Evolutionary conservation across 2,797 vertebrate species (phyloP), one percentile per base, ranked within the genome.

Genomic region (Gymnothorax reevesii): DNA sequence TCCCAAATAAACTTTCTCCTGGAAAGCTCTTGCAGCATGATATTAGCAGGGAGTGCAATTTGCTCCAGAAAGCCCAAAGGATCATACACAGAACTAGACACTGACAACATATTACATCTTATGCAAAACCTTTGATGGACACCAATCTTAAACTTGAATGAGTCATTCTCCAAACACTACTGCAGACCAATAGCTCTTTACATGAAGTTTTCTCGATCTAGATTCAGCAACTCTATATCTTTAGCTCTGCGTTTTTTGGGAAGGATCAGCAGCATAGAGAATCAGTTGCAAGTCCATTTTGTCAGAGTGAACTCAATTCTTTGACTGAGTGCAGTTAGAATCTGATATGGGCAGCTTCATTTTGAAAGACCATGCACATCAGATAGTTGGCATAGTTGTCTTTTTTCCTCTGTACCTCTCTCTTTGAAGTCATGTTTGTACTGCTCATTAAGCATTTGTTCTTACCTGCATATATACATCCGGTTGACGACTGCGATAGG

Each of bases 201-300:
- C 55, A 57, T 20, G 22, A 83, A n/a, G 15, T 17, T 57, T 12
- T 83, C 80, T 15, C 42, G 57, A 57, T 83, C 17, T 54, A 83
- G 55, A 83, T 83, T 33, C 49, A 4, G 22, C 15, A 20, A 17
- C 55, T 83, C 57, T 52, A 55, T 8, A 10, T 55, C 80, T 57
- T 83, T 83, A 33, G 80, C 80, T 83, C 80, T 13, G 13, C 57
- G 49, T 54, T 83, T 54, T 4, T 83, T 8, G 17, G 4, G 4
- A 57, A 83, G 49, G 22, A 20, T 57, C 22, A 17, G 49, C 49
- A 83, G n/a, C 9, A 83, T 33, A 83, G 22, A 9, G 1, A 0
- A 7, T 4, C n/a, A 17, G 80, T 83, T 5, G 22, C 80, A 57
- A 54, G n/a, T 83, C 54, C 80, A 83, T 83, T 83, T 83, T 57